Evolutionary conservation across 2,888 invertebrate genomes (phyloP).

Genomic region (Acleris laterana): DNA sequence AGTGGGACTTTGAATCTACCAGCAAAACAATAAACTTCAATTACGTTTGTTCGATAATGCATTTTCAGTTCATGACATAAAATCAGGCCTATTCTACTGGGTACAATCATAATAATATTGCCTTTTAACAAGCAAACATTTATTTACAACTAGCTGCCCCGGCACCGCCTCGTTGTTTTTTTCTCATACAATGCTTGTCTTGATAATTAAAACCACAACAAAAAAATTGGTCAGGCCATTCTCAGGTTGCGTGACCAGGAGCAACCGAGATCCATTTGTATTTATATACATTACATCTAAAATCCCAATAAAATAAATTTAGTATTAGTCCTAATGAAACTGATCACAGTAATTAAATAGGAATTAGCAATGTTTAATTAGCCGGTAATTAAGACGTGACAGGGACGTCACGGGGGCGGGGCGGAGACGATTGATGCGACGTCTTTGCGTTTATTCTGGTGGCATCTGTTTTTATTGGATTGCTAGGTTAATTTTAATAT

Average conservation of each 20-base stretch:
- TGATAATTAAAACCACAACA: too few species aligned
- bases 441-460: background rate
- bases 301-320: too few species aligned
- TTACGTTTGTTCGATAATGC: too few species aligned
- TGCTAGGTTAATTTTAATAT: background rate
- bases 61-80: too few species aligned
- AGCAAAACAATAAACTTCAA: too few species aligned
- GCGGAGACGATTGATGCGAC: conserved; percentile 27
- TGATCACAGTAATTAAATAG: conserved; percentile 21
- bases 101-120: too few species aligned
- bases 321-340: background rate
- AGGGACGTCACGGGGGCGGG: background rate
- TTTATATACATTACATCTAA: background rate
- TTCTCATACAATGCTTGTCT: too few species aligned
- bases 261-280: background rate
- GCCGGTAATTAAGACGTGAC: conserved; percentile 28
- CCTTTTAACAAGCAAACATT: background rate
- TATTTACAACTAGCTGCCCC: background rate
- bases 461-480: conserved; percentile 1
- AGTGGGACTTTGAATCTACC: too few species aligned
- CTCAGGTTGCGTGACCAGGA: too few species aligned
- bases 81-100: too few species aligned
- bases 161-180: background rate
- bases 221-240: too few species aligned
- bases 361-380: conserved; percentile 31